These are phyloP conservation scores for Monoplex corrugatus DNA, from an alignment of 2,888 invertebrate genomes.

Conservation along the genomic window DNA sequence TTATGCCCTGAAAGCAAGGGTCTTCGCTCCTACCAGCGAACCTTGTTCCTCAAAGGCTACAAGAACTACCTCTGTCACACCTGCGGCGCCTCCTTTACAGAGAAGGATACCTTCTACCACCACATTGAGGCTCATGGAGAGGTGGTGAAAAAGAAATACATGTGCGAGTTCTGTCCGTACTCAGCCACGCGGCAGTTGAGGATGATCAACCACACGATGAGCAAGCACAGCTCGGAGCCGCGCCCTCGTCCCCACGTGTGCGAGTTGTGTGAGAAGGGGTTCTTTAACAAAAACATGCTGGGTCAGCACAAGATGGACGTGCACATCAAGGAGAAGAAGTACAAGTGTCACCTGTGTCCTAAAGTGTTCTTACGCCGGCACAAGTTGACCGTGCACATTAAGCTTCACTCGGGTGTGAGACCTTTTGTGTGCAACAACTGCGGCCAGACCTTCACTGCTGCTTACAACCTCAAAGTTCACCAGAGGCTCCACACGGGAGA, in stretches of 20 bases:
- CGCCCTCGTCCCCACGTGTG: constrained; percentile 34
- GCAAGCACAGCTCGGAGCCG: constrained; percentile 26
- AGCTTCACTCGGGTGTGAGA: constrained; percentile 16
- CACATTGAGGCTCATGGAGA: background rate
- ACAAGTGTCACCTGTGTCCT: constrained; percentile 22
- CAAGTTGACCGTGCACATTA: constrained; percentile 22
- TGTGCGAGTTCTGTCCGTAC: constrained; percentile 24
- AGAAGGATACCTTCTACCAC: background rate
- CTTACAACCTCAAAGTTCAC: constrained; percentile 36
- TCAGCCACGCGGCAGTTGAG: background rate
- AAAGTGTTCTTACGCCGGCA: constrained; percentile 14
- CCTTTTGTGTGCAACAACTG: constrained; percentile 32
- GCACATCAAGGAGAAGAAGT: constrained; percentile 12
- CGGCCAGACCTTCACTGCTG: constrained; percentile 25
- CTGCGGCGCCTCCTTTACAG: constrained; percentile 22
- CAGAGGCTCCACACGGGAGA: constrained; percentile 37
- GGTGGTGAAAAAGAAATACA: background rate
- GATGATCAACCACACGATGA: background rate
- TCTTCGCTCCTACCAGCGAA: background rate
- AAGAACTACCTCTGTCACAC: constrained; percentile 12
- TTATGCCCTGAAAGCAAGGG: background rate
- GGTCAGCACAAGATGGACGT: constrained; percentile 46
- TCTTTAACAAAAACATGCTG: constrained; percentile 28
- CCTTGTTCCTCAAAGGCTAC: background rate
- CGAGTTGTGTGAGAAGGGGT: constrained; percentile 38